Base-by-base conservation (phyloP, 2,888 invertebrate genomes). In the Malthinus flaveolus region DNA sequence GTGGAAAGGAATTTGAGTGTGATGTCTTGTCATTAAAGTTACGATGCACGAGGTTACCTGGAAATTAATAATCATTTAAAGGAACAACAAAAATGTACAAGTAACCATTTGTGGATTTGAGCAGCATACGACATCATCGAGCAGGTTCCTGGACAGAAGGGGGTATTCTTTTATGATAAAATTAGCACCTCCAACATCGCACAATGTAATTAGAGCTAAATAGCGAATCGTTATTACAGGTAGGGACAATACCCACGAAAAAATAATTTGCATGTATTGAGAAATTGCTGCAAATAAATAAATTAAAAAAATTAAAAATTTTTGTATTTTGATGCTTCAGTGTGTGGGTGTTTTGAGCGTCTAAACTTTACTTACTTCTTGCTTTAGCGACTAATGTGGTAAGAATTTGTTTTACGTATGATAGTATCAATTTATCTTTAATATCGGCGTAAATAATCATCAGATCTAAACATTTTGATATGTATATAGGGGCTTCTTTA, bases 41-140 rank as follows among this genome's bases (percentile, higher is more conserved):
- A 84, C 83, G 68, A 82, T 86, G 10, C 85, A 77, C 67, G 79
- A 82, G 72, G 71, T 81, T 60, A 79, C 82, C 84, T 34, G 8
- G 1, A n/a, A 1, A 39, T 13, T 7, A 56, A 60, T 69, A 74
- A 68, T 49, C 7, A 62, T 23, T 23, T 9, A 42, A 12, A n/a
- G 5, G 23, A 23, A 23, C 23, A 5, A 23, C 23, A 23, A 23
- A 3, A 23, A 23, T 23, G 23, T 23, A 23, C 2, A 23, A 23
- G 9, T 42, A 15, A 42, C 39, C 39, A 42, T 42, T n/a, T 9
- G 13, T 11, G 39, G 39, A 15, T n/a, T 15, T 42, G 15, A 15
- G n/a, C 39, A 42, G 9, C 7, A 11, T 3, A 9, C 3, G n/a
- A 42, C 1, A 42, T 42, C 39, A 9, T 15, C 13, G 23, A 42